phyloP scores from a whole-genome alignment of 2,888 invertebrate genomes.

The Diadegma fenestrale region DNA sequence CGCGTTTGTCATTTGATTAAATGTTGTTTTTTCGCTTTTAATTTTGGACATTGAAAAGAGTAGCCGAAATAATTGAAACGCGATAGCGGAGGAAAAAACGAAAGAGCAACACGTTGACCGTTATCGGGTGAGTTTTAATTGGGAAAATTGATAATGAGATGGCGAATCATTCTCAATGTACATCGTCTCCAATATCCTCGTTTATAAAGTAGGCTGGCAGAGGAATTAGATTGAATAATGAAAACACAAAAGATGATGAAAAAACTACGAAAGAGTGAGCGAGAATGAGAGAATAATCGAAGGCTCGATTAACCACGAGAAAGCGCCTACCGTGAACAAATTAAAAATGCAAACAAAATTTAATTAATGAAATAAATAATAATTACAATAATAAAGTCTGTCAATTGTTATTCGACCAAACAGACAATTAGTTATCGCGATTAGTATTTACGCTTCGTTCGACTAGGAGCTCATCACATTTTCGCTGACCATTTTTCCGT shows the following conservation, averaged over 20 bases:
- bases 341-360: not conserved
- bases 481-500: constrained; percentile 48
- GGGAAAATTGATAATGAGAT: constrained; percentile 57
- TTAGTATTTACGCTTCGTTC: constrained; percentile 55
- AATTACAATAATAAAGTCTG: constrained; percentile 39
- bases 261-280: constrained; percentile 8
- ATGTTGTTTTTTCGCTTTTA: constrained; percentile 1
- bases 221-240: constrained; percentile 25
- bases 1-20: not conserved
- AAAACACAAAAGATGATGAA: not conserved
- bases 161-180: constrained; percentile 64
- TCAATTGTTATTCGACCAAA: constrained; percentile 58
- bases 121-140: constrained; percentile 33
- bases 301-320: constrained; percentile 49
- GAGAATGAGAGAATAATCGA: constrained; percentile 45
- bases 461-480: constrained; percentile 43
- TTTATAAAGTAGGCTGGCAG: constrained; percentile 53
- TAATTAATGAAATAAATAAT: not conserved
- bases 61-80: not conserved
- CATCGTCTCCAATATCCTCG: constrained; percentile 61
- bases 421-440: constrained; percentile 53
- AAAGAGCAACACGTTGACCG: not conserved
- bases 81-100: not conserved
- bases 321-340: constrained; percentile 45
- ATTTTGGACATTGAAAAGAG: constrained; percentile 3